These are phyloP conservation scores for Trematocara variabile DNA, from an alignment of 2,113 vertebrate genomes.

Conservation along the genomic window DNA sequence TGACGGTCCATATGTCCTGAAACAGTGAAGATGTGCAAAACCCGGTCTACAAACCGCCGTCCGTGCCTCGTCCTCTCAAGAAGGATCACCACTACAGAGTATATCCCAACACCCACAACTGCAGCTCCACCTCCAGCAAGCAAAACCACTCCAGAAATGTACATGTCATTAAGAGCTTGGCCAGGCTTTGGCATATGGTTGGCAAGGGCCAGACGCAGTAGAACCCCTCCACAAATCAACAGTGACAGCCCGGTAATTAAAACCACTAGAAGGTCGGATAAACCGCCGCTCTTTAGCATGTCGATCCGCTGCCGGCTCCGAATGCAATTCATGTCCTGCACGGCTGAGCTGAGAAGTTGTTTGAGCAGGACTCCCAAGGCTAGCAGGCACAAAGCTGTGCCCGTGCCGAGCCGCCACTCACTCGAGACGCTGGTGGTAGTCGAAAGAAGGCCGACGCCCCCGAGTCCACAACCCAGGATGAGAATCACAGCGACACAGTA, in stretches of 20 bases:
- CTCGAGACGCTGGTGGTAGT: conserved; percentile 93
- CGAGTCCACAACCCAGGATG: conserved; percentile 86
- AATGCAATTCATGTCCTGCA: conserved; percentile 98
- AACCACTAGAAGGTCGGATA: conserved; percentile 85
- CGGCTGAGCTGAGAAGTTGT: conserved; percentile 93
- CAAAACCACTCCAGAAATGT: conserved; percentile 85
- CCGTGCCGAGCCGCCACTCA: conserved; percentile 89
- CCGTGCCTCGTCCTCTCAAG: conserved; percentile 65
- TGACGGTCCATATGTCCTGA: conserved; percentile 79
- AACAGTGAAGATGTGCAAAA: conserved; percentile 84
- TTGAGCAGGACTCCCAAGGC: conserved; percentile 90
- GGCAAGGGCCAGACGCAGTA: conserved; percentile 82
- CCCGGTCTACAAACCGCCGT: conserved; percentile 59
- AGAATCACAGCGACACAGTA: conserved; percentile 84
- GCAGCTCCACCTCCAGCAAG: conserved; percentile 78
- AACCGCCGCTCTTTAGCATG: conserved; percentile 88
- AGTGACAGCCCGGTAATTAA: conserved; percentile 82
- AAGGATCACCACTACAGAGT: conserved; percentile 68
- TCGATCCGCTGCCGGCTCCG: conserved; percentile 85
- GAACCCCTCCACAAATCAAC: conserved; percentile 82
- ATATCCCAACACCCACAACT: conserved; percentile 81
- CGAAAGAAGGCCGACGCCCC: conserved; percentile 87
- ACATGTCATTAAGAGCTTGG: conserved; percentile 83
- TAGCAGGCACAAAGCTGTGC: conserved; percentile 88
- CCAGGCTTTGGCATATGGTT: conserved; percentile 78